These are phyloP conservation scores for Macrophya annulata DNA, from an alignment of 2,888 invertebrate genomes.

Conservation along the genomic window DNA sequence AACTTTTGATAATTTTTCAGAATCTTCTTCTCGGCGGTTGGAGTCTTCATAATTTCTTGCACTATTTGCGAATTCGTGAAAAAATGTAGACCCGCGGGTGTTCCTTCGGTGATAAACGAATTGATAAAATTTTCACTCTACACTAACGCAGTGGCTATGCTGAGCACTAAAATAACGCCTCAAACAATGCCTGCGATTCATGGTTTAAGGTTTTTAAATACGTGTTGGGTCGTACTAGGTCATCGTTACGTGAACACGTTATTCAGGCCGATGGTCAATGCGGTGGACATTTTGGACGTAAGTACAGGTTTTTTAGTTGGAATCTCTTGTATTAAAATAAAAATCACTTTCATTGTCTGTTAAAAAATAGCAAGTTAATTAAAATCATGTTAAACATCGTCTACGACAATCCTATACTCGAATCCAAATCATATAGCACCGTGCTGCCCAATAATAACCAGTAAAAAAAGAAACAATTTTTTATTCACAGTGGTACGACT, in stretches of 20 bases:
- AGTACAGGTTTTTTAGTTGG: neutral
- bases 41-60: constrained; percentile 64
- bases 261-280: constrained; percentile 48
- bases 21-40: constrained; percentile 62
- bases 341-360: neutral
- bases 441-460: neutral
- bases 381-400: neutral
- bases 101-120: neutral
- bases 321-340: neutral
- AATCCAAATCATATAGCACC: neutral
- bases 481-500: constrained; percentile 73
- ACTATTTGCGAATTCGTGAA: constrained; percentile 65
- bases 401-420: neutral
- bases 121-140: constrained; percentile 77
- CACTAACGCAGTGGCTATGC: constrained; percentile 75
- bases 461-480: neutral
- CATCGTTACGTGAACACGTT: constrained; percentile 77
- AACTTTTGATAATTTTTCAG: constrained; percentile 62
- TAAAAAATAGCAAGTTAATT: neutral
- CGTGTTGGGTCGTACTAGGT: constrained; percentile 80
- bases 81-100: constrained; percentile 9
- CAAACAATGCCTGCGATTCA: constrained; percentile 78
- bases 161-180: constrained; percentile 68
- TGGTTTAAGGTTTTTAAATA: constrained; percentile 81
- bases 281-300: neutral